These are phyloP conservation scores for Tetramorium parvispinum DNA, from an alignment of 1,140 invertebrate genomes.

Conservation along the genomic window DNA sequence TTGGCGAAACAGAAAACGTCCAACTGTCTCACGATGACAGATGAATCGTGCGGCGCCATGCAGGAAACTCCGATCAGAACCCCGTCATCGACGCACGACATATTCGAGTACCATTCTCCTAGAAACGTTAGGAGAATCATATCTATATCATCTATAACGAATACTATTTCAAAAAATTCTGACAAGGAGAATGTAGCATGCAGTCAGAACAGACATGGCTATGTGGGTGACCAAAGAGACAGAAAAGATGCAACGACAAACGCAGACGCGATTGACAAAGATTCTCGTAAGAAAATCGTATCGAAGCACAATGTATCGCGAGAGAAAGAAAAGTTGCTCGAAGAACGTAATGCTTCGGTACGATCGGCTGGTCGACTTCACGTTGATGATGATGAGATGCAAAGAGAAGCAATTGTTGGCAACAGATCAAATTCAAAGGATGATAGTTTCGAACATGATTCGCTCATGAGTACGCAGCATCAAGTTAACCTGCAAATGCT, in stretches of 20 bases:
- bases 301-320: constrained; percentile 4
- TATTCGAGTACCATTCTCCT: neutral
- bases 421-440: neutral
- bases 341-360: neutral
- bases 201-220: neutral
- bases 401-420: neutral
- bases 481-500: constrained; percentile 64
- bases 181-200: constrained; percentile 51
- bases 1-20: constrained; percentile 31
- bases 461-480: constrained; percentile 71
- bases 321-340: neutral
- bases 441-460: constrained; percentile 49
- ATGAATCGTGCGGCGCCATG: neutral
- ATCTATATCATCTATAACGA: neutral
- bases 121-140: constrained; percentile 4
- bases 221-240: neutral
- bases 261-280: neutral
- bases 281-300: neutral
- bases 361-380: neutral
- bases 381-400: neutral
- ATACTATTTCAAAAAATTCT: neutral
- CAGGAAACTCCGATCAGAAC: neutral
- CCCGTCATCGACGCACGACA: constrained; percentile 29
- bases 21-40: constrained; percentile 9
- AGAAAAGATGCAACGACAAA: neutral